Base-by-base conservation (phyloP, 2,888 invertebrate species). In the Campopleginae sp. region DNA sequence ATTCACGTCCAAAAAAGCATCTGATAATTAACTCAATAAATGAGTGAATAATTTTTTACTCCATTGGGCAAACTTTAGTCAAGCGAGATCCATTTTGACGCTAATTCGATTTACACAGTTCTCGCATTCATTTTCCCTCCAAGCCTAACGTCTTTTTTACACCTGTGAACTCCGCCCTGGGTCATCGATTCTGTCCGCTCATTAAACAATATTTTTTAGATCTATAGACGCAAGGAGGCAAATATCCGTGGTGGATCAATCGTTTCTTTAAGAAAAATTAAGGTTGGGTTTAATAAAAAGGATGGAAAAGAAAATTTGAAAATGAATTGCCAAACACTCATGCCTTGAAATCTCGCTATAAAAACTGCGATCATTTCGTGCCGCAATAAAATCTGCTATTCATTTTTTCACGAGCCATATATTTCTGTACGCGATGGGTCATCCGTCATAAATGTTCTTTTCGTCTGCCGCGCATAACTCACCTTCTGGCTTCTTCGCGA, bases 371-470 rank as follows among this genome's bases (percentile, higher is more conserved):
- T 27, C 3, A 68, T 44, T 19, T 14, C 27, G 42, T 46, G 27
- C 23, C 19, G 19, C 27, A 63, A 54, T 58, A 42, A 72, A 58
- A 61, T 58, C 14, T 27, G 61, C 58, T 44, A 23, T 23, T 58
- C 27, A 12, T 63, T 31, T 33, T 75, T 63, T 75, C 48, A 46
- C 38, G 23, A 46, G 63, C 19, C 42, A n/a, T 31, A 48, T 48
- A 68, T 68, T 27, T 33, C 6, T 14, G 31, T 31, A 19, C 23
- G 33, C 42, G 63, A 63, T 33, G 48, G 27, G 27, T 27, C 63
- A 61, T 48, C 19, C 65, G 48, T 48, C 63, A 65, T 76, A 76
- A 65, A 76, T 14, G 65, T 76, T 48, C 19, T 33, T 46, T 23
- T 33, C 17, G 75, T 65, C 48, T 38, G 63, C 63, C 31, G 63